Base-by-base conservation (phyloP, 1,140 invertebrate species). In the Eufriesea mexicana region DNA sequence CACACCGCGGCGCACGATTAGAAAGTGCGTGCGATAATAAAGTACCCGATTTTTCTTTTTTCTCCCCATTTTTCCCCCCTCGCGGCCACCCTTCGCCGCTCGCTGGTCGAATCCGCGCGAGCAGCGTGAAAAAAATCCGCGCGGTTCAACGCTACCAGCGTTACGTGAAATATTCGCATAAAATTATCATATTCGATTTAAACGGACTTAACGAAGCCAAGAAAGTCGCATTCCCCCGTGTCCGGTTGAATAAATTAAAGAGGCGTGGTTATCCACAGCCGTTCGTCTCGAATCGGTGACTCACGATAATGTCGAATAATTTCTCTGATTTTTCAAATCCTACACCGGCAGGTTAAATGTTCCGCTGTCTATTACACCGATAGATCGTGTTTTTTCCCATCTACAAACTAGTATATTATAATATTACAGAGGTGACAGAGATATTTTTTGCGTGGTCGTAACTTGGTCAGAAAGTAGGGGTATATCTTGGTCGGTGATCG, bases 151-250 rank as follows among this genome's bases (percentile, higher is more conserved):
- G 55, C 45, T 79, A 71, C 54, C 35, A 23, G 45, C 55, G 67
- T 79, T 79, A 72, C 77, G 77, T 42, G 77, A 51, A 62, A 18
- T 51, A 61, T 42, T 51, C 54, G 67, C 77, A 72, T 79, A 72
- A 51, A 79, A 72, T 79, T 79, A 79, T 79, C 77, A 72, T 71
- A 79, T 79, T 71, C 55, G 67, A 72, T 61, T 42, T 20, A 72
- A 79, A 61, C 67, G 45, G 55, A 28, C 20, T 47, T 49, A 79
- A 72, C 55, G 76, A 70, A 79, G 25, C 42, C 66, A 79, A 79
- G 77, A 79, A 79, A 79, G 77, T 62, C 45, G 55, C 67, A 70
- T 59, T 79, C 55, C 20, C 67, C 18, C 25, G 67, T 35, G 67
- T 18, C 55, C 45, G 45, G 45, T 62, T 72, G 67, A 79, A 79